Conservation (phyloP, 2,797 vertebrate genomes). For the Gobio occitaniae region DNA sequence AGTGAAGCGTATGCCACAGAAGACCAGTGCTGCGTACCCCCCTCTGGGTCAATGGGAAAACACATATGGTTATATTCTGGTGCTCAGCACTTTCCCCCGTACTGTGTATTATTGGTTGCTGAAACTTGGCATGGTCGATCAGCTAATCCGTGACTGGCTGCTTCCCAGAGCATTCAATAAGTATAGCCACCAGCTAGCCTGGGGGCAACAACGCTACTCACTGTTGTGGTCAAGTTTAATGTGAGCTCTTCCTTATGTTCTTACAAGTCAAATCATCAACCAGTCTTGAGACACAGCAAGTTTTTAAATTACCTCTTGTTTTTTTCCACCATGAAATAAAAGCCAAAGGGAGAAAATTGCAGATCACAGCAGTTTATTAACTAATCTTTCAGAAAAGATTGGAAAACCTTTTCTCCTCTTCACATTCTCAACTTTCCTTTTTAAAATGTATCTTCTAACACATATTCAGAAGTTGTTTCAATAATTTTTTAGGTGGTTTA, state of each 20-base stretch:
- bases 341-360: not conserved
- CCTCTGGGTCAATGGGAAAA: constrained; percentile 47
- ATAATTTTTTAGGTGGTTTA: not conserved
- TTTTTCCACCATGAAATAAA: not conserved
- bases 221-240: constrained; percentile 22
- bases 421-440: not conserved
- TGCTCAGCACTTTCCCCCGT: constrained; percentile 13
- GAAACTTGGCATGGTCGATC: constrained; percentile 12
- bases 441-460: not conserved
- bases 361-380: not conserved
- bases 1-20: constrained; percentile 39
- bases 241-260: constrained; percentile 9
- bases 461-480: not conserved
- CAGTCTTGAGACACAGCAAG: not conserved
- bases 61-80: constrained; percentile 16
- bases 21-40: constrained; percentile 41
- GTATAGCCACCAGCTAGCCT: constrained; percentile 26
- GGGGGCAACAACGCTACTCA: not conserved
- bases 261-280: constrained; percentile 13
- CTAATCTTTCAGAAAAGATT: not conserved
- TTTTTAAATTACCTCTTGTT: not conserved
- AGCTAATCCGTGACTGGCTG: constrained; percentile 25
- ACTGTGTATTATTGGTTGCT: constrained; percentile 29
- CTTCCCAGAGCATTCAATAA: constrained; percentile 30
- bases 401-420: not conserved